A percentile compares a stretch with the other conserved stretches of the same genome.
These are phyloP conservation scores for Petroica traversi DNA, from an alignment of 2,113 vertebrate species.

Conservation along the genomic window DNA sequence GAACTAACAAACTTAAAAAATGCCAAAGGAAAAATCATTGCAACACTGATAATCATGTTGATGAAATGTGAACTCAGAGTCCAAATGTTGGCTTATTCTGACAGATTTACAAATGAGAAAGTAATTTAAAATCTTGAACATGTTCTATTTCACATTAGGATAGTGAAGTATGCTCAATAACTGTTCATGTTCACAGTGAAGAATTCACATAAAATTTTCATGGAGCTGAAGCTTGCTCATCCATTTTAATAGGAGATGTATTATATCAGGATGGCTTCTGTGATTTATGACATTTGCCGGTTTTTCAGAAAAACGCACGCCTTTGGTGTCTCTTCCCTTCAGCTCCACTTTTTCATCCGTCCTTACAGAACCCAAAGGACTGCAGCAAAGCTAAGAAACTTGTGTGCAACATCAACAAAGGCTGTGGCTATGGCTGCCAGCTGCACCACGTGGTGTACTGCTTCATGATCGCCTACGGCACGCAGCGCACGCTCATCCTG, in stretches of 20 bases:
- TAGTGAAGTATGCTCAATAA: slow-evolving; percentile 17
- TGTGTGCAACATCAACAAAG: slow-evolving; percentile 98
- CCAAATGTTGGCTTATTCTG: slow-evolving; percentile 44
- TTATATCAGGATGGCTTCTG: neutral
- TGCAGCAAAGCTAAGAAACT: slow-evolving; percentile 96
- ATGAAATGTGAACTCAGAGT: neutral
- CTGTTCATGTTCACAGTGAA: neutral
- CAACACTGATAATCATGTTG: neutral
- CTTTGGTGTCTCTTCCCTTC: neutral
- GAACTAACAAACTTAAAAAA: neutral
- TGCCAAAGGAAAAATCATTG: neutral
- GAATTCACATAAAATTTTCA: slow-evolving; percentile 44
- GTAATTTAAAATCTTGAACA: slow-evolving; percentile 23
- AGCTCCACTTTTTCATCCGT: neutral
- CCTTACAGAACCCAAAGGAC: slow-evolving; percentile 89
- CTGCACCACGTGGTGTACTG: slow-evolving; percentile 98
- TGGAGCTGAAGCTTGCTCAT: neutral
- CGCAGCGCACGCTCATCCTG: slow-evolving; percentile 91
- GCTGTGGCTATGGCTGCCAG: slow-evolving; percentile 97
- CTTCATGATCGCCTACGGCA: slow-evolving; percentile 99
- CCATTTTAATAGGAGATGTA: neutral
- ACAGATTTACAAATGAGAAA: slow-evolving; percentile 46
- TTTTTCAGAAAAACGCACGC: neutral
- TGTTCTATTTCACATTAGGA: slow-evolving; percentile 41
- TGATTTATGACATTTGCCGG: slow-evolving; percentile 11